Evolutionary conservation across 1,140 invertebrate species (phyloP), one percentile per base, ranked within the genome.

Genomic region (Panulirus ornatus): DNA sequence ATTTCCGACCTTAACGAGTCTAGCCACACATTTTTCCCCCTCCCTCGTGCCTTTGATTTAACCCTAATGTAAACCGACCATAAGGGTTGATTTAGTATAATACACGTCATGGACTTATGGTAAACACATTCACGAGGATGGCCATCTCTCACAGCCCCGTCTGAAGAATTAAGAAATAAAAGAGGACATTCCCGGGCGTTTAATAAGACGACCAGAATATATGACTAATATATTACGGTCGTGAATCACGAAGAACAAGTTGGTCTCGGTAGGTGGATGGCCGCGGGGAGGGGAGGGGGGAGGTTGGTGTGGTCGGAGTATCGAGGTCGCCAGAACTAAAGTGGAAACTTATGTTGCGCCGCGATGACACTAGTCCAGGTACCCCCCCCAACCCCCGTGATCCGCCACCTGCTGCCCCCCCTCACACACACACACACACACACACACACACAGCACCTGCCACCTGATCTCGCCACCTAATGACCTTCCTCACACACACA

Each of bases 1-100:
- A 83, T 83, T 83, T 34, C 81, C 63, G 54, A 63, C 27, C 54
- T 83, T 83, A 58, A 83, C 58, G 81, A 83, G 79, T 22, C 40
- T 27, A 11, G 44, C 3, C 36, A 22, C 38, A 63, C 81, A 83
- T 51, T 51, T 54, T 66, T 63, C 38, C 54, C 11, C 1, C 40
- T 27, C 40, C 0, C 22, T 16, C 30, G n/a, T n/a, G n/a, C 5
- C 42, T 27, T 38, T 1, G 34, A 73, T 73, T 19, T 38, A 2
- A 36, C 11, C 71, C 71, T 73, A 34, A 73, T 73, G 71, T 36
- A 38, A 9, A 36, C 71, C 71, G 8, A 1, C 30, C 34, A 27
- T 73, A 73, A 38, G 27, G 71, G 3, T 36, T 36, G 36, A 16
- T 34, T 73, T 73, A 73, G 5, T 27, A 19, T 16, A 38, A 73